These are phyloP conservation scores for Lordiphosa mommai DNA, from an alignment of 1,140 invertebrate genomes.

Conservation along the genomic window DNA sequence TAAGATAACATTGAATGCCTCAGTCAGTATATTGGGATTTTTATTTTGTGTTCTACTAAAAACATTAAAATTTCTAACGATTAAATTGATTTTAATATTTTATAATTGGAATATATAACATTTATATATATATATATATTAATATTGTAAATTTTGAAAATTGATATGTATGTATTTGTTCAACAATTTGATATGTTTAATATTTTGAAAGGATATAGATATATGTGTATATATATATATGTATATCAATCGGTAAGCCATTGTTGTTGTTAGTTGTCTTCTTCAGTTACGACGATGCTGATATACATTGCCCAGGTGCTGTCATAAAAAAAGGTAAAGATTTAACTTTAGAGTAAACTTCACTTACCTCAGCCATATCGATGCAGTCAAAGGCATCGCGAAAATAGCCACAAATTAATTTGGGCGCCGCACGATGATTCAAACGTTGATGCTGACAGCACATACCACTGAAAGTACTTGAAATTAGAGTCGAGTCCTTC, in stretches of 20 bases:
- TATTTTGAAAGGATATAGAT: conserved; percentile 25
- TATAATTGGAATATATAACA: conserved; percentile 16
- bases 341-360: background rate
- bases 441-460: conserved; percentile 93
- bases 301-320: conserved; percentile 3
- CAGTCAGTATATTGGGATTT: conserved; percentile 60
- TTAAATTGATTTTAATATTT: conserved; percentile 17
- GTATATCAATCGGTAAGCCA: conserved; percentile 19
- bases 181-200: conserved; percentile 42
- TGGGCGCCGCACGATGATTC: conserved; percentile 87
- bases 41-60: conserved; percentile 35
- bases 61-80: conserved; percentile 43
- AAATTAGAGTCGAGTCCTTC: background rate
- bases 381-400: conserved; percentile 93
- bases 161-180: conserved; percentile 56
- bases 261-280: background rate
- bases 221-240: conserved; percentile 1
- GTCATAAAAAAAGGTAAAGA: background rate
- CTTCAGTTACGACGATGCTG: conserved; percentile 39
- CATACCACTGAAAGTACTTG: conserved; percentile 82
- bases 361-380: conserved; percentile 80
- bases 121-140: conserved; percentile 19
- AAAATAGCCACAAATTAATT: conserved; percentile 94
- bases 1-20: conserved; percentile 70
- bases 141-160: conserved; percentile 26